Percentiles rank a stretch among this genome's conserved stretches.
Evolutionary conservation across 1,140 invertebrate species (phyloP).

Genomic region (Pachypsylla venusta): DNA sequence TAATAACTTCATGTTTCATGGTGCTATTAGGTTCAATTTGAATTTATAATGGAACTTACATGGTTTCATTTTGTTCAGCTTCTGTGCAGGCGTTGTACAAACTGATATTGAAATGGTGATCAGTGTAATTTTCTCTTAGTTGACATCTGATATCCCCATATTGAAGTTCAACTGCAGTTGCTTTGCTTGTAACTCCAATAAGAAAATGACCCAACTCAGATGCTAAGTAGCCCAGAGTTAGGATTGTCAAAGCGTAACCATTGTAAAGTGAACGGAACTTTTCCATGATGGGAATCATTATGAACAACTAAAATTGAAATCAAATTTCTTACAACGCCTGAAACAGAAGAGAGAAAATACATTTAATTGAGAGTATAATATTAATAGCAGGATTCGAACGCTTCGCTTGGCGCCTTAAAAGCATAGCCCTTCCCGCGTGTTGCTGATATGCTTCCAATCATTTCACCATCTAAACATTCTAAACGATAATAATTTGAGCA

Average conservation of each 20-base stretch:
- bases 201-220: slow-evolving; percentile 75
- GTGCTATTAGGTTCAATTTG: too few relatives aligned
- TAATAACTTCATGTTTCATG: too few relatives aligned
- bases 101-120: slow-evolving; percentile 31
- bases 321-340: neutral
- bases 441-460: too few relatives aligned
- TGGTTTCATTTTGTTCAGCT: slow-evolving; percentile 41
- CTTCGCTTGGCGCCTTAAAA: too few relatives aligned
- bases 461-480: too few relatives aligned
- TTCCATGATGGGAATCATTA: slow-evolving; percentile 32
- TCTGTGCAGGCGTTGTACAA: slow-evolving; percentile 46
- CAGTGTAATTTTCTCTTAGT: slow-evolving; percentile 42
- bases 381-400: too few relatives aligned
- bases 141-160: slow-evolving; percentile 80
- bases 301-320: neutral
- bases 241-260: slow-evolving; percentile 54
- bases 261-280: slow-evolving; percentile 54
- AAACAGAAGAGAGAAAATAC: neutral
- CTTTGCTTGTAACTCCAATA: slow-evolving; percentile 72
- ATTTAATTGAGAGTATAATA: too few relatives aligned
- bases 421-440: too few relatives aligned
- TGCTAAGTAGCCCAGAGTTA: slow-evolving; percentile 65
- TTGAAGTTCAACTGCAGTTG: slow-evolving; percentile 63
- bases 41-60: slow-evolving; percentile 42
- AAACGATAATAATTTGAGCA: too few relatives aligned